Conservation (phyloP, 2,797 vertebrate species). For the Thamnophis elegans region DNA sequence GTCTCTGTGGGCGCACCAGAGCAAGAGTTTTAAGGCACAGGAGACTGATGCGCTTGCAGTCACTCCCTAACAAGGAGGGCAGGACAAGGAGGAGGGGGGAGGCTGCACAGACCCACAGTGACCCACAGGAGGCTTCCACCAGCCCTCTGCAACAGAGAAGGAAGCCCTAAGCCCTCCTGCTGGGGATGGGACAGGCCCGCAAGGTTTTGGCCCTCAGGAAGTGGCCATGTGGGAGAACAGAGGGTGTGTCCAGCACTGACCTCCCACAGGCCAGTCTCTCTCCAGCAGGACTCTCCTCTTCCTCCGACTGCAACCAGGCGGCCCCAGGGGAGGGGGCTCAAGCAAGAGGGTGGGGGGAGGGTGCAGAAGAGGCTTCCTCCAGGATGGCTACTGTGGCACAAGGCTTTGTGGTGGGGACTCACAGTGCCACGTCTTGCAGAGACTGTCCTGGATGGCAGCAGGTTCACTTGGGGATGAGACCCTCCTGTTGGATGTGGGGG, state of each 20-base stretch:
- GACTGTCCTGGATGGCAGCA: background rate
- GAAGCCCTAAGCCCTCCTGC: background rate
- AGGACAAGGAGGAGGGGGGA: background rate
- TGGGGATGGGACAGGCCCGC: background rate
- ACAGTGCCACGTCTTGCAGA: background rate
- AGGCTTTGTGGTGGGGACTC: background rate
- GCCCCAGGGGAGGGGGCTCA: background rate
- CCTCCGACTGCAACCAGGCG: background rate
- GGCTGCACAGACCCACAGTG: background rate
- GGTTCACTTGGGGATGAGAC: background rate
- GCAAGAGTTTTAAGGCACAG: slow-evolving; percentile 64
- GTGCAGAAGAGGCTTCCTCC: background rate
- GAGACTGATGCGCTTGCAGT: slow-evolving; percentile 27
- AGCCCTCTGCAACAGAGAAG: background rate
- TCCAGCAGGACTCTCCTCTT: background rate
- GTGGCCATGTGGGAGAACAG: background rate
- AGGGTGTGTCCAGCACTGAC: background rate
- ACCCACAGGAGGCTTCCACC: background rate
- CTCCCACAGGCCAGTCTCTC: background rate
- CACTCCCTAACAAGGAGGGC: slow-evolving; percentile 5
- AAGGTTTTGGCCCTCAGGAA: background rate
- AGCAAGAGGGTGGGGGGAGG: background rate
- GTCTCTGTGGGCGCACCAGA: background rate
- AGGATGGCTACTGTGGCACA: background rate
- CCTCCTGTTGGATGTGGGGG: background rate